These are phyloP conservation scores for Natrix natrix DNA, from an alignment of 2,797 vertebrate species.

Conservation along the genomic window DNA sequence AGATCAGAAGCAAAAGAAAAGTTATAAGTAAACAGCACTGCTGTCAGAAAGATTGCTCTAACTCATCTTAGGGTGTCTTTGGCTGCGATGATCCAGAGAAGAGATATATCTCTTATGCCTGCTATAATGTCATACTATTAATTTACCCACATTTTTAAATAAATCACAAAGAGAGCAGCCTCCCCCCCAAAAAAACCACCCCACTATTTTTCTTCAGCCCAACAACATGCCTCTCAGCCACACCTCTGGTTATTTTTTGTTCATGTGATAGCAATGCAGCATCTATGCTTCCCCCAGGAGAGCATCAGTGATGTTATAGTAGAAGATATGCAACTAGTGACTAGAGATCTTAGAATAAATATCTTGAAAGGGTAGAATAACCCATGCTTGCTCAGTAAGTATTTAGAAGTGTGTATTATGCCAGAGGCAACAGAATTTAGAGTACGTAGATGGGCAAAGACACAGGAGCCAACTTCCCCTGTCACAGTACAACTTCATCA, in stretches of 20 bases:
- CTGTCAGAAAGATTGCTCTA: not conserved
- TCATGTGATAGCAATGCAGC: not conserved
- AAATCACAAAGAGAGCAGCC: not conserved
- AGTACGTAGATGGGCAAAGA: not conserved
- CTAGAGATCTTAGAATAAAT: not conserved
- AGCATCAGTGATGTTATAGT: not conserved
- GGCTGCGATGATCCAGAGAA: not conserved
- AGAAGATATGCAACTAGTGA: not conserved
- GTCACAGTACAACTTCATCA: not conserved
- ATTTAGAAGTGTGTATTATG: not conserved
- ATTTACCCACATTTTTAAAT: not conserved
- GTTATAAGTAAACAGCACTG: not conserved
- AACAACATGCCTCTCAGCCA: not conserved
- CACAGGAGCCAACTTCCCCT: not conserved
- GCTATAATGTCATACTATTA: not conserved
- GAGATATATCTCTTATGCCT: not conserved
- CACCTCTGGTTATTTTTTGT: not conserved
- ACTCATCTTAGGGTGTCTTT: not conserved
- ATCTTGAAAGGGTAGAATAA: not conserved
- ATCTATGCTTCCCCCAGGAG: not conserved
- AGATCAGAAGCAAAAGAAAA: not conserved
- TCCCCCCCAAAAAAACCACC: not conserved
- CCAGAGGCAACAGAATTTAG: not conserved
- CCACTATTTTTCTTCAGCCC: not conserved
- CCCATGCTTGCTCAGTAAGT: not conserved